These are phyloP conservation scores for Oscheius sp. DNA, from an alignment of 1,140 invertebrate species.

Conservation along the genomic window DNA sequence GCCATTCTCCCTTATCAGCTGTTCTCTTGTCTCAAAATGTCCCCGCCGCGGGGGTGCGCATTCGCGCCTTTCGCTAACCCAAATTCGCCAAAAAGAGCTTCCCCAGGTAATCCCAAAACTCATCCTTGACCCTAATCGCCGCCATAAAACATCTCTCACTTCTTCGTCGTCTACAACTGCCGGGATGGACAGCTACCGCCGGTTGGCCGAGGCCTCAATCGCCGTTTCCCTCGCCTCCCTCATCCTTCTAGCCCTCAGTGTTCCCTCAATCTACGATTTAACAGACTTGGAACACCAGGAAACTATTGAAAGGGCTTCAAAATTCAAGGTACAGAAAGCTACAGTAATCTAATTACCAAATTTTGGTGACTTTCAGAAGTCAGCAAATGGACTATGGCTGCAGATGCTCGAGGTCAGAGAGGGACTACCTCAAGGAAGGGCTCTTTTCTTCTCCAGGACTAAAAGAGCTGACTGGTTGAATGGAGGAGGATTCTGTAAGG, in stretches of 20 bases:
- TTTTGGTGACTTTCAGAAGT: not conserved
- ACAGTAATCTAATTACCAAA: not conserved
- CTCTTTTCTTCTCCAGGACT: conserved; percentile 41
- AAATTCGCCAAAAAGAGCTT: too few relatives aligned
- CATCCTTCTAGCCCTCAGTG: not conserved
- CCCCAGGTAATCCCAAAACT: too few relatives aligned
- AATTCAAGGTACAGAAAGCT: not conserved
- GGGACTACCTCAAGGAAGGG: conserved; percentile 22
- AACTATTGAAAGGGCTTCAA: not conserved
- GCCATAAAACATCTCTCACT: not conserved
- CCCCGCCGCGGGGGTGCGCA: too few relatives aligned
- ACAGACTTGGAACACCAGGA: not conserved
- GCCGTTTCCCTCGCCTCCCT: not conserved
- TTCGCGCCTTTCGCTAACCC: too few relatives aligned
- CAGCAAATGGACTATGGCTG: conserved; percentile 35
- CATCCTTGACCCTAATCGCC: not conserved
- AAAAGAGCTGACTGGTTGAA: conserved; percentile 15
- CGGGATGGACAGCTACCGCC: not conserved
- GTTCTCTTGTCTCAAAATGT: too few relatives aligned
- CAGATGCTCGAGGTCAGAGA: conserved; percentile 28
- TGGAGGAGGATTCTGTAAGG: conserved; percentile 19
- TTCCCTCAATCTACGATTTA: not conserved
- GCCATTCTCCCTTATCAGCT: too few relatives aligned
- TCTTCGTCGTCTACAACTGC: not conserved
- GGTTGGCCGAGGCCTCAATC: not conserved